phyloP scores from a whole-genome alignment of 2,888 invertebrate genomes.

The Euplexia lucipara region DNA sequence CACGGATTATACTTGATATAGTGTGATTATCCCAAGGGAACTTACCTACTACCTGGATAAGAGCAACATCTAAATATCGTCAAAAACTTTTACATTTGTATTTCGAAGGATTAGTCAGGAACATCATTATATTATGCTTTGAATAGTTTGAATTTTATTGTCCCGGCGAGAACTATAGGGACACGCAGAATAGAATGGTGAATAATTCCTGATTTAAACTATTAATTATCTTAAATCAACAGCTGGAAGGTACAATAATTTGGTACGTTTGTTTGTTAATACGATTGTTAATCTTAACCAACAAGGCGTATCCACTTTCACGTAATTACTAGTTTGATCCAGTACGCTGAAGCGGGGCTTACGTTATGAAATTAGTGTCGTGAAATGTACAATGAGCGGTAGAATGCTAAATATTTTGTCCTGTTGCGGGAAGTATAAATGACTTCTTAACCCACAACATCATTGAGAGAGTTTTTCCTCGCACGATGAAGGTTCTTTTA shows the following conservation, averaged over 20 bases:
- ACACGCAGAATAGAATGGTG: not conserved
- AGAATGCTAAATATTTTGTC: no score
- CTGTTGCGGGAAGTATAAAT: no score
- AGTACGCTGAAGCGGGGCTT: constrained; percentile 12
- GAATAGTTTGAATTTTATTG: not conserved
- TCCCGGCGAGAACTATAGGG: not conserved
- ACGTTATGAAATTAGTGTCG: constrained; percentile 32
- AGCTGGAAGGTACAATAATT: constrained; percentile 20
- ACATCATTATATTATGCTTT: not conserved
- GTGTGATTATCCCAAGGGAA: no score
- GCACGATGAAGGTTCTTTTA: no score
- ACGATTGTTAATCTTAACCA: constrained; percentile 36
- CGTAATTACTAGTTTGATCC: constrained; percentile 34
- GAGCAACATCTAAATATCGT: no score
- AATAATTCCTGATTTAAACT: not conserved
- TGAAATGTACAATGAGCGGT: no score
- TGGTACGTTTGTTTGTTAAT: constrained; percentile 30
- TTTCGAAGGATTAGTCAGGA: no score
- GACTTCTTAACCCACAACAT: no score
- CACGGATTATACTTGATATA: no score
- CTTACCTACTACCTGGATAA: no score
- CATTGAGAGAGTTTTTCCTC: no score
- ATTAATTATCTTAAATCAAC: constrained; percentile 25
- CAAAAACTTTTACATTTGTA: no score
- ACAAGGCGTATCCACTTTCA: constrained; percentile 49